A percentile compares a stretch with the other conserved stretches of the same genome.
phyloP scores from a whole-genome alignment of 2,888 invertebrate genomes.

The Phasia obesa region DNA sequence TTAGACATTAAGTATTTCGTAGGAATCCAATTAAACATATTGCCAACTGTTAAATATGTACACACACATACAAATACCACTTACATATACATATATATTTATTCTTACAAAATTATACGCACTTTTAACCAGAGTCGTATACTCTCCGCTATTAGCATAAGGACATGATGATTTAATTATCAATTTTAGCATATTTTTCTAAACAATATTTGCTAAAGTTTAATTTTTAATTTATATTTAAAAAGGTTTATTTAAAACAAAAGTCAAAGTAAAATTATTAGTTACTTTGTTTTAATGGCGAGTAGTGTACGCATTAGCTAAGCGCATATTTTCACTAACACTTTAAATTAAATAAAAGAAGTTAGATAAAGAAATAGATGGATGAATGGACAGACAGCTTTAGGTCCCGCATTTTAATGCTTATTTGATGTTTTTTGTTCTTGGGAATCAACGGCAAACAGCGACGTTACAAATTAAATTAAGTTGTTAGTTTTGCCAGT shows the following conservation, averaged over 20 bases:
- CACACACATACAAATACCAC: background rate
- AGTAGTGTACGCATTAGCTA: background rate
- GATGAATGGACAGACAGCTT: conserved; percentile 48
- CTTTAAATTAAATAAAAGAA: conserved; percentile 13
- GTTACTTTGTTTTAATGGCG: background rate
- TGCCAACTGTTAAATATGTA: conserved; percentile 48
- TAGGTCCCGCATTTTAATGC: conserved; percentile 65
- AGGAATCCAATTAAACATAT: conserved; percentile 63
- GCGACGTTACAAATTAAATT: conserved; percentile 64
- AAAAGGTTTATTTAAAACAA: no score
- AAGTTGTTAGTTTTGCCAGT: conserved; percentile 65
- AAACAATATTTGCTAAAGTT: no score
- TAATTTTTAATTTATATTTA: no score
- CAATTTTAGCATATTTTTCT: no score
- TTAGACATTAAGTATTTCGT: conserved; percentile 59
- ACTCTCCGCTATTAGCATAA: background rate
- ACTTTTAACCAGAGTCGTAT: conserved; percentile 21
- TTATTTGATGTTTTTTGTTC: conserved; percentile 61
- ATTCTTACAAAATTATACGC: conserved; percentile 23
- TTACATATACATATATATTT: background rate
- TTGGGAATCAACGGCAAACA: conserved; percentile 54
- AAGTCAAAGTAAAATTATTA: background rate
- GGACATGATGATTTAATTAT: background rate
- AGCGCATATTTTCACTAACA: background rate
- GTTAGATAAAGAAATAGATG: conserved; percentile 32